phyloP scores from a whole-genome alignment of 2,797 vertebrate genomes.

The Gambelia wislizenii region DNA sequence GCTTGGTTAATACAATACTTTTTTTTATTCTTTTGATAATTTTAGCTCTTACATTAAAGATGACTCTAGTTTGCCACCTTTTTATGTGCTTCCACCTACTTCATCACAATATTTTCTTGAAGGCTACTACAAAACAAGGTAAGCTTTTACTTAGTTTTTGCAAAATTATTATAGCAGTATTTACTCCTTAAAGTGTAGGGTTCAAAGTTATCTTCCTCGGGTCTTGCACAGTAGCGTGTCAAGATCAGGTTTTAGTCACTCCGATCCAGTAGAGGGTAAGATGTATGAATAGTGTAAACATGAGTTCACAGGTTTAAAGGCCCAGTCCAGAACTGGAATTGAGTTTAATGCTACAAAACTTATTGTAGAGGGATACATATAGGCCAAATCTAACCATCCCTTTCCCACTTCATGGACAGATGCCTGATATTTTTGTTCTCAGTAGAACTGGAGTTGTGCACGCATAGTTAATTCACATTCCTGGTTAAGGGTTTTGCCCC shows the following conservation, averaged over 20 bases:
- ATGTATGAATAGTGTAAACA: neutral
- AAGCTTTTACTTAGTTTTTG: neutral
- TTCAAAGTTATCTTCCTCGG: neutral
- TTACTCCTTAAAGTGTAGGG: neutral
- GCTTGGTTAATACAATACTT: neutral
- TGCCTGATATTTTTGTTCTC: neutral
- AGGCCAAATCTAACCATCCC: neutral
- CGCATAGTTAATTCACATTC: neutral
- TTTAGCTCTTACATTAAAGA: constrained; percentile 8
- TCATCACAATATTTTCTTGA: neutral
- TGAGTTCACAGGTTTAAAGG: neutral
- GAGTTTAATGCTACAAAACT: neutral
- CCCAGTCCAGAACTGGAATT: neutral
- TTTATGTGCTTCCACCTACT: neutral
- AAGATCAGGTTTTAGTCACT: neutral
- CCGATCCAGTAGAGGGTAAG: neutral
- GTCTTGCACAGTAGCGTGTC: too few species aligned
- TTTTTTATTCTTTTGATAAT: neutral
- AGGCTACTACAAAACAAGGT: constrained; percentile 28
- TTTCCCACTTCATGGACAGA: neutral
- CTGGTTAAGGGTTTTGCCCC: neutral
- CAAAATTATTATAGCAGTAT: neutral
- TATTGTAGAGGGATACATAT: neutral
- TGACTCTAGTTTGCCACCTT: constrained; percentile 13
- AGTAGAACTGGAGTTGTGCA: neutral